Base-by-base conservation (phyloP, 1,140 invertebrate genomes). In the Scaptomyza pallida region DNA sequence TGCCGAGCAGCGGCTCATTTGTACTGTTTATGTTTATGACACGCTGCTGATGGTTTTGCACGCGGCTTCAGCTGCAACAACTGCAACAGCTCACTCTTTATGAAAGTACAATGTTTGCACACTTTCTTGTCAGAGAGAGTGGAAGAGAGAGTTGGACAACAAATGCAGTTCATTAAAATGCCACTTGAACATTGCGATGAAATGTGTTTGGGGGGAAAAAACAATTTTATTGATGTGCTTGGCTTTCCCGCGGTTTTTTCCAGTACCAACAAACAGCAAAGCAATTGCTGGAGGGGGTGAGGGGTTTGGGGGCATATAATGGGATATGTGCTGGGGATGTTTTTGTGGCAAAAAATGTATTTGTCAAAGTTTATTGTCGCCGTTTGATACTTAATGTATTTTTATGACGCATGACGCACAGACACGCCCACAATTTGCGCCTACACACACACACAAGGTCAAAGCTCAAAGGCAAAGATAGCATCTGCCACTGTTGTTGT, bases 281-380 rank as follows among this genome's bases (percentile, higher is more conserved):
- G n/a, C n/a, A n/a, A n/a, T n/a, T n/a, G n/a, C n/a, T n/a, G n/a
- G n/a, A n/a, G n/a, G n/a, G n/a, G n/a, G n/a, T n/a, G n/a, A n/a
- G n/a, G n/a, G 23, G 23, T 1, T 13, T 8, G 23, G 21, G 15
- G 2, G 8, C 15, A 17, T 5, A 26, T 26, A 21, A 26, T 41
- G 3, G 33, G 33, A 37, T n/a, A 12, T 37, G 33, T 37, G 26
- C 9, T 37, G 33, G 47, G 19, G 59, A 10, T 16, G 33, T 43
- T 65, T 30, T 65, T 30, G 5, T 30, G 26, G 68, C 60, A 44
- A 59, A 52, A 78, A 56, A 75, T 75, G 69, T 82, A 78, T 83
- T 77, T 85, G 80, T 85, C 60, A 75, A 85, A 85, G 85, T 85
- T 85, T 86, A 85, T 85, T 85, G 80, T 77, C 69, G 76, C 63